These are phyloP conservation scores for Leptinotarsa juncta DNA, from an alignment of 2,888 invertebrate species.

Conservation along the genomic window DNA sequence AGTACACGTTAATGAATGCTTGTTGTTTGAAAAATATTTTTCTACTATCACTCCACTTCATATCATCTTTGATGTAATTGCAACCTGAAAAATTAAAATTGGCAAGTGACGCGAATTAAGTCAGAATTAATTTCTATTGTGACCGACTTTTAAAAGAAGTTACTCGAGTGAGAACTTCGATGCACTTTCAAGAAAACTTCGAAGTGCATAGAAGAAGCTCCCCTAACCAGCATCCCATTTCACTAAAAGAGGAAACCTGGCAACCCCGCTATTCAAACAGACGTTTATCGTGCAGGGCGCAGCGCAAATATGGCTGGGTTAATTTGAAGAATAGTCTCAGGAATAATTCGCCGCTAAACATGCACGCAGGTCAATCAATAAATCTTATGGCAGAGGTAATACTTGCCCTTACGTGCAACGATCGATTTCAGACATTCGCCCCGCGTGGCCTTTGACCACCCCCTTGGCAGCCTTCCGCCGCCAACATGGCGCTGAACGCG, in stretches of 20 bases:
- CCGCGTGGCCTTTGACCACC: conserved; percentile 41
- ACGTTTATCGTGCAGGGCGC: conserved; percentile 24
- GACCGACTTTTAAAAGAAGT: no score
- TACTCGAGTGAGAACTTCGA: no score
- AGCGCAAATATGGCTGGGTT: conserved; percentile 40
- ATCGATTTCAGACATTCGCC: conserved; percentile 54
- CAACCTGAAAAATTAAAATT: no score
- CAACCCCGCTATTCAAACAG: conserved; percentile 8
- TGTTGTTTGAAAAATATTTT: no score
- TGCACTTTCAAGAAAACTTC: no score
- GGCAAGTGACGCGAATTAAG: no score
- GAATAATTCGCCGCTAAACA: conserved; percentile 54
- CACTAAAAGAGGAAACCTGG: background rate
- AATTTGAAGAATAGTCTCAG: conserved; percentile 47
- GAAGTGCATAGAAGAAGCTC: no score
- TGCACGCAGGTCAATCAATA: conserved; percentile 60
- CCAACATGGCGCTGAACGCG: conserved; percentile 46
- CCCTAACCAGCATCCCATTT: background rate
- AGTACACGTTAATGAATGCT: no score
- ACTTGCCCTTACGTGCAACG: conserved; percentile 62
- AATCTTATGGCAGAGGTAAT: conserved; percentile 60
- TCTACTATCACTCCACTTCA: no score
- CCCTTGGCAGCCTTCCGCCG: conserved; percentile 44
- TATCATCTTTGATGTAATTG: no score
- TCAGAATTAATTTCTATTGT: no score